Base-by-base conservation (phyloP, 1,140 invertebrate species). In the Asbolus verrucosus region DNA sequence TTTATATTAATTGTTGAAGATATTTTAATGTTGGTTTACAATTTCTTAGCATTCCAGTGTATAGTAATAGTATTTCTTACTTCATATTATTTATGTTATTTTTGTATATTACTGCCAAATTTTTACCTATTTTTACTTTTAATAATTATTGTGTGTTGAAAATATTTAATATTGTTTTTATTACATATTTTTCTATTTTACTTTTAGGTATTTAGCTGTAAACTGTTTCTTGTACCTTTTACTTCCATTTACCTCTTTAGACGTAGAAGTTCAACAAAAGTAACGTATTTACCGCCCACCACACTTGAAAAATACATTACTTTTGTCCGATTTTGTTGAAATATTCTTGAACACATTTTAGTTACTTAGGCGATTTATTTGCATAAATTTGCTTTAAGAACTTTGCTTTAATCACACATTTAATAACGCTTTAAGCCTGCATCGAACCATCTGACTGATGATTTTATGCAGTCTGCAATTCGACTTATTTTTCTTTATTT, bases 351-450 rank as follows among this genome's bases (percentile, higher is more conserved):
- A 38, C 39, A 39, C 21, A 46, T 46, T 66, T 70, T 70, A 71
- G 73, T 73, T 77, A 75, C 77, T 78, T 78, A 77, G 72, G 77
- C 77, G 76, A 75, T 71, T 78, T 78, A 74, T 77, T 71, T 59
- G 31, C 30, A 72, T 76, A 76, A 78, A 78, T 77, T 78, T 69
- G 77, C 77, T 76, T 73, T 76, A 77, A 78, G 76, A 73, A 71
- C 38, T 21, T 67, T 63, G 43, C 65, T 59, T 54, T 54, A 59
- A 27, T 38, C 38, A 46, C 62, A 41, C 24, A 43, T 43, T 43
- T 43, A 27, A 27, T 16, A 46, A 46, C 24, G 11, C 24, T 38
- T 18, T 8, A 43, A 39, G 39, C 27, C 68, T n/a, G n/a, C n/a
- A n/a, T n/a, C n/a, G n/a, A n/a, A n/a, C n/a, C n/a, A n/a, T n/a